Base-by-base conservation (phyloP, 64 coral and sea anemone genomes). In the Dendrophyllia cribrosa region DNA sequence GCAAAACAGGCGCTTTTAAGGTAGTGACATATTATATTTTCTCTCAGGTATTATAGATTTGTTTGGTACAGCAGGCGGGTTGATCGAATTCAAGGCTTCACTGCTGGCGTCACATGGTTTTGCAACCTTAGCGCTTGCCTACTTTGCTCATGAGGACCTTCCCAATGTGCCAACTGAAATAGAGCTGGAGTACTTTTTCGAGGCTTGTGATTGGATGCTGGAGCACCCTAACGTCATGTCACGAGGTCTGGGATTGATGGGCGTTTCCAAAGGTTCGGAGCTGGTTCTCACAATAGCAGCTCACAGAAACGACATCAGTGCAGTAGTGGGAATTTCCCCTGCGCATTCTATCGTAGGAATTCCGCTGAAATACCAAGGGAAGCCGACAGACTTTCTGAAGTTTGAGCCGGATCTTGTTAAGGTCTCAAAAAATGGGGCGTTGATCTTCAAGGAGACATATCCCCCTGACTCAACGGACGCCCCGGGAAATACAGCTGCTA, bases 131-230 rank as follows among this genome's bases (percentile, higher is more conserved):
- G 78, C 89, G 0, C 74, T 92, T 9, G 89, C 89, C 3, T 92
- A 84, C 69, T 85, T 84, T 47, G 48, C 17, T 24, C 61, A 85
- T 56, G 79, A 85, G 9, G 79, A 92, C 67, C 51, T 92, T 7
- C 66, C 90, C 6, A 76, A 51, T 5, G 4, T 26, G 7, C 16
- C 69, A 15, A 53, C 66, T 47, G 79, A 92, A 85, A 14, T 92
- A 20, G 78, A 86, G 6, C 34, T 92, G 11, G 67, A 92, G n/a
- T 92, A 92, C 69, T 92, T 92, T 9, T 56, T 72, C 25, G 90
- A 92, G 71, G 90, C 79, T 7, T 75, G 70, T 47, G 90, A 92
- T 61, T 92, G 90, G 90, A 56, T 92, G 75, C 43, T 64, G 9
- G 70, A 23, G 6, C 91, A 87, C 23, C 62, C 83, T 17, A 15